A percentile compares a stretch with the other conserved stretches of the same genome.
phyloP scores from a whole-genome alignment of 35 echinoderm and acorn worm genomes.

The Ophioderma brevispina region DNA sequence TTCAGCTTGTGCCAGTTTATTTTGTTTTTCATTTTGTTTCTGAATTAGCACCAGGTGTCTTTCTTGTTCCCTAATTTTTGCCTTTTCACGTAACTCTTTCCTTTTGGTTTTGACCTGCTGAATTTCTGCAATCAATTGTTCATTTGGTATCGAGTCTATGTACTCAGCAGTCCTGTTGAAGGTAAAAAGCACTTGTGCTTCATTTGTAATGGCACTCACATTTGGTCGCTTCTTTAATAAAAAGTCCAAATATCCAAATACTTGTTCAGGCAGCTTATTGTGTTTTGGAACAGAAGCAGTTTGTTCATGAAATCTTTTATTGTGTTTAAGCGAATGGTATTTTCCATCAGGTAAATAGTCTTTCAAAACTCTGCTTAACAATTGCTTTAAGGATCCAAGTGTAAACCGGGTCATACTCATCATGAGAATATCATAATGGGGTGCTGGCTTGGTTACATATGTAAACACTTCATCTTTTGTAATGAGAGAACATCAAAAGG shows the following conservation, averaged over 20 bases:
- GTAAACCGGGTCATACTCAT: no score
- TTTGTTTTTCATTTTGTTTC: neutral
- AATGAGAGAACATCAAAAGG: neutral
- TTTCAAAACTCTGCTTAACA: no score
- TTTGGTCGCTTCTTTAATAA: constrained; percentile 37
- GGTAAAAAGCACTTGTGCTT: constrained; percentile 39
- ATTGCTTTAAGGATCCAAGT: no score
- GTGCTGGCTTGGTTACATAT: no score
- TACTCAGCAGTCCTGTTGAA: neutral
- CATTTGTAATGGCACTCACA: constrained; percentile 31
- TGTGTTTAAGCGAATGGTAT: no score
- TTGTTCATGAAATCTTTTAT: neutral
- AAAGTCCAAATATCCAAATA: constrained; percentile 43
- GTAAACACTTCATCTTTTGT: neutral
- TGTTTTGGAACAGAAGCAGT: constrained; percentile 29
- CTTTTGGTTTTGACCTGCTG: neutral
- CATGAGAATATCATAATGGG: no score
- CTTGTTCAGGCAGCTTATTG: constrained; percentile 22
- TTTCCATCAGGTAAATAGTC: no score
- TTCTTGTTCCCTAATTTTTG: neutral
- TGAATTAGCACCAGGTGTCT: neutral
- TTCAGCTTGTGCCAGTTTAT: neutral
- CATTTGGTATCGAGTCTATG: no score
- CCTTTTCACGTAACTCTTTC: neutral
- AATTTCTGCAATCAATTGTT: no score